Conservation (phyloP, 2,888 invertebrate genomes). For the Brachylomia viminalis region DNA sequence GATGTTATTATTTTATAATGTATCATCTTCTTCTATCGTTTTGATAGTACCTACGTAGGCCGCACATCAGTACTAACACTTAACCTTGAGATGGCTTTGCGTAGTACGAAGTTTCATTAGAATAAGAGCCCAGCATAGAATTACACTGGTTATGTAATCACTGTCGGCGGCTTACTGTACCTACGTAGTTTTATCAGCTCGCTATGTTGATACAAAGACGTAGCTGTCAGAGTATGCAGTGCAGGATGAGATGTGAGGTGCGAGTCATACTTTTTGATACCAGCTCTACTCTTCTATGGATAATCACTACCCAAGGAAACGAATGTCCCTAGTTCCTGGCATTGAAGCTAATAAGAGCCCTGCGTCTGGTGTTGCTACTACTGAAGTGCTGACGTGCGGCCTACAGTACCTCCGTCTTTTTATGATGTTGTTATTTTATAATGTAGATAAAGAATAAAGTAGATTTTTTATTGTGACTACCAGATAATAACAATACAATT, state of each 20-base stretch:
- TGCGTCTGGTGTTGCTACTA: too few species aligned
- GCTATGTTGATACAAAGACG: neutral
- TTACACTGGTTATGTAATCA: too few species aligned
- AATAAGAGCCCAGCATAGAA: too few species aligned
- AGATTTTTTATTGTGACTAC: neutral
- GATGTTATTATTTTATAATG: slow-evolving; percentile 6
- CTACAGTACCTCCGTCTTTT: too few species aligned
- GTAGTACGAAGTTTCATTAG: too few species aligned
- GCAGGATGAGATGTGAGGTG: neutral
- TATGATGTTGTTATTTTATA: too few species aligned
- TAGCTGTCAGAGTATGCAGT: neutral
- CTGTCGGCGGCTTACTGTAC: too few species aligned
- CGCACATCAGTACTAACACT: too few species aligned
- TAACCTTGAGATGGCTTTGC: too few species aligned
- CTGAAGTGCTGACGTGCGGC: too few species aligned
- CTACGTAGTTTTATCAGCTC: neutral
- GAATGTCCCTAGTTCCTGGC: neutral
- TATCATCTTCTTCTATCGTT: neutral
- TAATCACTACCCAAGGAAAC: neutral
- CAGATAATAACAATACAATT: neutral
- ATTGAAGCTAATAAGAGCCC: slow-evolving; percentile 8
- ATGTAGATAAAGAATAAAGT: neutral
- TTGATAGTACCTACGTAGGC: neutral
- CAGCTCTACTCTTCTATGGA: neutral
- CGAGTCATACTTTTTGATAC: neutral